phyloP scores from a whole-genome alignment of 64 coral and sea anemone genomes.

The Astreopora myriophthalma region DNA sequence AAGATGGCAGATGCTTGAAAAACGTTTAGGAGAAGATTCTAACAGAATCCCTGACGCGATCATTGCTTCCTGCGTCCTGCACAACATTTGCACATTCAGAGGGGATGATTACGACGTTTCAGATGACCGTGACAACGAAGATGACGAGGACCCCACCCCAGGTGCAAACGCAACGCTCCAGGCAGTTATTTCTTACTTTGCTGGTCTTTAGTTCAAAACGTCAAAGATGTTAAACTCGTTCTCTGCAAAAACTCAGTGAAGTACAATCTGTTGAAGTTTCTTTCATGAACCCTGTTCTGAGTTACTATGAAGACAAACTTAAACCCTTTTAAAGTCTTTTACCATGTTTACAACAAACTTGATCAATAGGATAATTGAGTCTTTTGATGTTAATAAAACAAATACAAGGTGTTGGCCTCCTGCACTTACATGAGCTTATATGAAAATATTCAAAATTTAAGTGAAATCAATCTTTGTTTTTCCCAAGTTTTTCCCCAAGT shows the following conservation, averaged over 20 bases:
- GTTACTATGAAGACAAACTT: background rate
- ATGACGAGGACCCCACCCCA: constrained; percentile 37
- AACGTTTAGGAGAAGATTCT: constrained; percentile 41
- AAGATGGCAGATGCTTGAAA: constrained; percentile 31
- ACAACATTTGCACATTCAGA: constrained; percentile 46
- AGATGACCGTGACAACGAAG: constrained; percentile 23
- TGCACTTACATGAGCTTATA: too few relatives aligned
- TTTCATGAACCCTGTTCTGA: too few relatives aligned
- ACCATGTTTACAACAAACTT: background rate
- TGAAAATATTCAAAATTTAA: too few relatives aligned
- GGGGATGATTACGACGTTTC: constrained; percentile 10
- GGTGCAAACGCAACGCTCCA: constrained; percentile 58
- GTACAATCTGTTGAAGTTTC: background rate
- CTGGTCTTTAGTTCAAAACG: background rate
- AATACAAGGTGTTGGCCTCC: background rate
- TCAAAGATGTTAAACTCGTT: background rate
- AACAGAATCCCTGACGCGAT: constrained; percentile 36
- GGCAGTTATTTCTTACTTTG: background rate
- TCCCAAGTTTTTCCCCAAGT: constrained; percentile 42
- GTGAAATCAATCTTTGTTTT: constrained; percentile 30
- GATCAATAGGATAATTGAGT: background rate
- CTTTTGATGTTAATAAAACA: background rate
- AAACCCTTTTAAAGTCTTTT: background rate
- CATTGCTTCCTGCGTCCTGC: constrained; percentile 14
- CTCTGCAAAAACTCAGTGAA: background rate